phyloP scores from a whole-genome alignment of 30 jellyfish, hydroid and myxozoan genomes.

The Pelagia noctiluca region DNA sequence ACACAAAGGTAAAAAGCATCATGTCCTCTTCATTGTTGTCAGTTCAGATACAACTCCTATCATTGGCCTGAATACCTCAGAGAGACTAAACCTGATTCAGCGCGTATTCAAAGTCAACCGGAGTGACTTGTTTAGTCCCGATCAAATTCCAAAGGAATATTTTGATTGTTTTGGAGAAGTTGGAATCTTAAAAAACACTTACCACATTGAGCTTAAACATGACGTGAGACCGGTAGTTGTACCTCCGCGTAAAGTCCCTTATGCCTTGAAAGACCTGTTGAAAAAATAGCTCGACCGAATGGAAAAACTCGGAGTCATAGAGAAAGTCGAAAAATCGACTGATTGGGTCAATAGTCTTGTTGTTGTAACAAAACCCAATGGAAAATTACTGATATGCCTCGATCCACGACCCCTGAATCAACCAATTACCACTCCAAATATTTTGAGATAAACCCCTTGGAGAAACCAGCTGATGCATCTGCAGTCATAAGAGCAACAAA shows the following conservation, averaged over 20 bases:
- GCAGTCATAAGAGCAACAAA: constrained; percentile 41
- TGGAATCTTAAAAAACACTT: constrained; percentile 33
- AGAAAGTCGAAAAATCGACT: constrained; percentile 43
- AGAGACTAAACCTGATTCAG: constrained; percentile 27
- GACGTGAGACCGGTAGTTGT: constrained; percentile 32
- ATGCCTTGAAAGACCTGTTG: constrained; percentile 19
- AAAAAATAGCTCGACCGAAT: constrained; percentile 58
- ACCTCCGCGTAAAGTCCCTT: constrained; percentile 68
- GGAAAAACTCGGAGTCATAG: constrained; percentile 61
- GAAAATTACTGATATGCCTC: constrained; percentile 64
- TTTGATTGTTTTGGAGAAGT: constrained; percentile 62
- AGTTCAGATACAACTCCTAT: constrained; percentile 57
- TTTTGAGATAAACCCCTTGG: constrained; percentile 60
- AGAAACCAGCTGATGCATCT: constrained; percentile 39
- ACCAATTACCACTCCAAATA: constrained; percentile 35
- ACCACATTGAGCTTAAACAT: constrained; percentile 41
- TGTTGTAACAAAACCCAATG: constrained; percentile 57
- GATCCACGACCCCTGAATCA: constrained; percentile 45
- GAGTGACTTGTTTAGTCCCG: background rate
- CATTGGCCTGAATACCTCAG: constrained; percentile 11
- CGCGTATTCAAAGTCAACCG: constrained; percentile 12
- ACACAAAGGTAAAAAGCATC: constrained; percentile 47
- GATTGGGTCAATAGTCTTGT: constrained; percentile 69
- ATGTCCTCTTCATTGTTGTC: constrained; percentile 32
- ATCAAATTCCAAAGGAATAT: constrained; percentile 45